Percentiles rank a stretch among this genome's conserved stretches.
These are phyloP conservation scores for human DNA, from an alignment of 2,113 vertebrate genomes.

Conservation along the genomic window GRCh38 chr11:9535001-9535500, in stretches of 20 bases:
- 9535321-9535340: not conserved
- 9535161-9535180: not conserved
- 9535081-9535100: not conserved
- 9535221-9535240: not conserved
- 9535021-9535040: not conserved
- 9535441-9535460: not conserved
- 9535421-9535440: not conserved
- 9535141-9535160: not conserved
- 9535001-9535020: not conserved
- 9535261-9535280: not conserved
- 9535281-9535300: not conserved
- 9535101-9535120: constrained; percentile 18
- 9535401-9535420: not conserved
- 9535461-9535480: not conserved
- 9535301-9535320: too few species aligned
- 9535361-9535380: not conserved
- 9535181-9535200: not conserved
- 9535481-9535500: not conserved
- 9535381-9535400: too few species aligned
- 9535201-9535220: not conserved
- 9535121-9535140: not conserved
- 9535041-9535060: not conserved
- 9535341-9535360: not conserved
- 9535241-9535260: not conserved
- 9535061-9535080: not conserved